Percentiles rank a stretch among this genome's conserved stretches.
These are phyloP conservation scores for Eupithecia centaureata DNA, from an alignment of 2,888 invertebrate species.

Conservation along the genomic window DNA sequence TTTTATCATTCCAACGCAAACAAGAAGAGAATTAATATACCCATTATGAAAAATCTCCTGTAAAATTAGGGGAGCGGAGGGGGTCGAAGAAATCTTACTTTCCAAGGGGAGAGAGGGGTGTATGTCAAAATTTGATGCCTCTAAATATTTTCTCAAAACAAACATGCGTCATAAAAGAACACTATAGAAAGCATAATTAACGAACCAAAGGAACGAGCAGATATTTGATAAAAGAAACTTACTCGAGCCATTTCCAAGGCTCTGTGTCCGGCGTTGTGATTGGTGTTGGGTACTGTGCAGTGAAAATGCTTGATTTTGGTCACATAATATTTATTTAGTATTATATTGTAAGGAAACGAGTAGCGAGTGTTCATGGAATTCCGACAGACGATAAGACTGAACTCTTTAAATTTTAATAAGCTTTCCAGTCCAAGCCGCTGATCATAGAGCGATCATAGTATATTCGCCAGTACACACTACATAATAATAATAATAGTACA, in stretches of 20 bases:
- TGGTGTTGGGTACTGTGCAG: slow-evolving; percentile 92
- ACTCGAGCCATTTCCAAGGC: slow-evolving; percentile 96
- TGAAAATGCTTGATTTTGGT: slow-evolving; percentile 46
- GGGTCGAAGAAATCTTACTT: too few species aligned
- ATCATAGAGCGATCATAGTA: too few species aligned
- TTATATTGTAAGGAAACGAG: not conserved
- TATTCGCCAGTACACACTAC: too few species aligned
- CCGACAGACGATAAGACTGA: not conserved
- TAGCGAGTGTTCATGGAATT: not conserved
- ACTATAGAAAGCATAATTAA: slow-evolving; percentile 18
- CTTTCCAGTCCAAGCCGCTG: too few species aligned
- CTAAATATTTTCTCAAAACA: not conserved
- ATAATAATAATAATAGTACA: too few species aligned
- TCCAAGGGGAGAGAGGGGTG: too few species aligned
- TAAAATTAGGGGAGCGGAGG: too few species aligned
- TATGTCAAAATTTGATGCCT: too few species aligned
- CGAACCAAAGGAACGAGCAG: slow-evolving; percentile 27
- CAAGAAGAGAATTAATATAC: too few species aligned
- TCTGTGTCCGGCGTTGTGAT: slow-evolving; percentile 94
- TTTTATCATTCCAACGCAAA: too few species aligned
- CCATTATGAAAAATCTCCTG: too few species aligned
- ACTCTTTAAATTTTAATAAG: too few species aligned
- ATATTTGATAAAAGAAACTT: slow-evolving; percentile 75
- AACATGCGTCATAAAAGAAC: not conserved
- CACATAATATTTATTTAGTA: not conserved